These are phyloP conservation scores for Lithophane leautieri DNA, from an alignment of 2,888 invertebrate species.

Conservation along the genomic window DNA sequence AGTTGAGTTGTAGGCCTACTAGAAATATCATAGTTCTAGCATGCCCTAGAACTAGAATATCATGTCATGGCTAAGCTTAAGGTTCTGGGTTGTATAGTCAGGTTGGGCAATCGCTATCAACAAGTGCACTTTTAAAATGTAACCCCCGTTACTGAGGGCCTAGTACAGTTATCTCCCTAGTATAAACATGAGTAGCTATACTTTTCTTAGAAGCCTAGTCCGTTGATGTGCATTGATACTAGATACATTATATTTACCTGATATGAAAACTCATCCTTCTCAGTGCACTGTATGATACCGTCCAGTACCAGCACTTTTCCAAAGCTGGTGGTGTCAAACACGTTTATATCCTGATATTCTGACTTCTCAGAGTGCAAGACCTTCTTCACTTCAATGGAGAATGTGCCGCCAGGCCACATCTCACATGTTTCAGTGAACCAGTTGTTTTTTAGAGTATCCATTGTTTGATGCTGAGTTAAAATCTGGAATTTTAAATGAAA, in stretches of 20 bases:
- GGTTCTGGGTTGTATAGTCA: no score
- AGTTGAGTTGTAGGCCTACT: neutral
- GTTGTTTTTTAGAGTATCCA: constrained; percentile 94
- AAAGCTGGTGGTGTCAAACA: constrained; percentile 94
- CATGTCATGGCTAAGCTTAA: neutral
- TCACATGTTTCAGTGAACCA: constrained; percentile 98
- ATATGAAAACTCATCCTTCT: constrained; percentile 98
- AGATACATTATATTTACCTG: constrained; percentile 88
- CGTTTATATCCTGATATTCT: constrained; percentile 95
- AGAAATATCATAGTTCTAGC: neutral
- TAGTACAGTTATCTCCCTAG: neutral
- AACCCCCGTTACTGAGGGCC: neutral
- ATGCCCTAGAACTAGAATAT: neutral
- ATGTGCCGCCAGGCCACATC: constrained; percentile 97
- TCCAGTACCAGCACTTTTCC: constrained; percentile 97
- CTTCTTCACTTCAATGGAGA: constrained; percentile 95
- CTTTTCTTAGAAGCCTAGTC: neutral
- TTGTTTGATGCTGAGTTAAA: constrained; percentile 70
- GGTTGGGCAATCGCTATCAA: neutral
- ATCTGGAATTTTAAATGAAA: constrained; percentile 29
- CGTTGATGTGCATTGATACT: neutral
- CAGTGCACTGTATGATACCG: constrained; percentile 99
- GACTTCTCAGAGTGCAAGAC: constrained; percentile 95
- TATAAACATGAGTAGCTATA: neutral
- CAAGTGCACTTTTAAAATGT: no score